phyloP scores from a whole-genome alignment of 1,140 invertebrate genomes.

The Bactericera cockerelli region DNA sequence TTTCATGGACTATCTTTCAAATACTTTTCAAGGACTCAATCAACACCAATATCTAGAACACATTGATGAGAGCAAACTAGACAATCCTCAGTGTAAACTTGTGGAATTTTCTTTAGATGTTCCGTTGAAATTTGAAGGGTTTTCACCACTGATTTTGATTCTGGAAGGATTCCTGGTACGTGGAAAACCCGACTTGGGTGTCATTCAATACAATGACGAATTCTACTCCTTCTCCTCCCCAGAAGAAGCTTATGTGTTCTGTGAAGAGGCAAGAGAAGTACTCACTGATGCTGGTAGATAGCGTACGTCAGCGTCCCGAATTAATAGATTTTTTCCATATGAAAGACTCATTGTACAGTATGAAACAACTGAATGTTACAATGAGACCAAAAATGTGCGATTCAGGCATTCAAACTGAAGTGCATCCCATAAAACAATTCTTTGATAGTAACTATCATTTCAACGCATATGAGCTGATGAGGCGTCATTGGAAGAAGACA shows the following conservation, averaged over 20 bases:
- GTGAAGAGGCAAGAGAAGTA: background rate
- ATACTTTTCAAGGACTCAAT: background rate
- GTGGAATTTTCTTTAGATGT: background rate
- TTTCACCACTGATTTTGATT: background rate
- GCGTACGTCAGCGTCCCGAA: background rate
- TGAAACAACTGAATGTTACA: too few relatives aligned
- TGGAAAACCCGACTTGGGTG: background rate
- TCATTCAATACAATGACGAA: background rate
- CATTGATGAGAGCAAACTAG: background rate
- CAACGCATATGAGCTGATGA: background rate
- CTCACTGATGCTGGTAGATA: background rate
- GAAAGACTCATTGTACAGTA: background rate
- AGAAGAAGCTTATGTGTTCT: background rate
- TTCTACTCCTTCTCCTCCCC: background rate
- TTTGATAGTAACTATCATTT: background rate
- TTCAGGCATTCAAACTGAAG: background rate
- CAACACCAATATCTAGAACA: background rate
- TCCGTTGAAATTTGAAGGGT: background rate
- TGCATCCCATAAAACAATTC: background rate
- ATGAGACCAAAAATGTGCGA: too few relatives aligned
- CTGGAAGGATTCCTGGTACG: background rate
- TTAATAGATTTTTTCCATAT: background rate
- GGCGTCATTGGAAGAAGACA: conserved; percentile 3
- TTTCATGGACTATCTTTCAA: background rate
- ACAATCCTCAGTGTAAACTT: background rate